Conservation (phyloP, 2,113 vertebrate species). For the Halichoeres trimaculatus region DNA sequence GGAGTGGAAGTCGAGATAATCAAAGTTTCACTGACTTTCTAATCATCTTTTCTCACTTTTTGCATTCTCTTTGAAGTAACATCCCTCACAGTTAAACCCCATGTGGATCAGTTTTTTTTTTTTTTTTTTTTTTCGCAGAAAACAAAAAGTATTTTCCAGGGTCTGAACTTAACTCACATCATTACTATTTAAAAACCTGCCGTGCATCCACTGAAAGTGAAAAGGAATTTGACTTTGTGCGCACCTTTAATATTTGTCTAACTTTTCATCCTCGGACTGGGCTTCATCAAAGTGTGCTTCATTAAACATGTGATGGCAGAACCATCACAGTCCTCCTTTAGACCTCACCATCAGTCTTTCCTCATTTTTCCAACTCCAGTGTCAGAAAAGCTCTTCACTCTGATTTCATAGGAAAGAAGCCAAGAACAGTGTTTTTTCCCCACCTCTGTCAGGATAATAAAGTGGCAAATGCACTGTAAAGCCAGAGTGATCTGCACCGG, state of each 20-base stretch:
- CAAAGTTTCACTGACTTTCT: neutral
- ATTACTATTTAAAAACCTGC: neutral
- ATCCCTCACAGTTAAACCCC: neutral
- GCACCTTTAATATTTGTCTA: conserved; percentile 45
- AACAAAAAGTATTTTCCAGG: neutral
- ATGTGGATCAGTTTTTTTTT: no score
- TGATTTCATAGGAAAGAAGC: conserved; percentile 10
- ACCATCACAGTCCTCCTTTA: neutral
- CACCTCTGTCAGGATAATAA: conserved; percentile 19
- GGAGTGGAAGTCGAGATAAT: neutral
- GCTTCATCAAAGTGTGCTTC: conserved; percentile 9
- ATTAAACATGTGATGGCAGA: conserved; percentile 8
- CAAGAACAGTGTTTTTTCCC: conserved; percentile 34
- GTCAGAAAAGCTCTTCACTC: conserved; percentile 16
- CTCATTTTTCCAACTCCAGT: neutral
- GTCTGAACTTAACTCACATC: conserved; percentile 10
- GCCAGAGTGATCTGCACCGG: conserved; percentile 1
- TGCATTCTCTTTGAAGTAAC: conserved; percentile 9
- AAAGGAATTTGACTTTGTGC: conserved; percentile 3
- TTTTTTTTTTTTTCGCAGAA: neutral
- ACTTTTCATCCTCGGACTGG: conserved; percentile 11
- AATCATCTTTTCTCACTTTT: neutral
- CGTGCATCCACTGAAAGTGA: neutral
- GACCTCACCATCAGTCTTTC: conserved; percentile 6
- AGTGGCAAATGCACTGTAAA: neutral